phyloP scores from a whole-genome alignment of 2,888 invertebrate genomes.

The Drosophila eohydei region DNA sequence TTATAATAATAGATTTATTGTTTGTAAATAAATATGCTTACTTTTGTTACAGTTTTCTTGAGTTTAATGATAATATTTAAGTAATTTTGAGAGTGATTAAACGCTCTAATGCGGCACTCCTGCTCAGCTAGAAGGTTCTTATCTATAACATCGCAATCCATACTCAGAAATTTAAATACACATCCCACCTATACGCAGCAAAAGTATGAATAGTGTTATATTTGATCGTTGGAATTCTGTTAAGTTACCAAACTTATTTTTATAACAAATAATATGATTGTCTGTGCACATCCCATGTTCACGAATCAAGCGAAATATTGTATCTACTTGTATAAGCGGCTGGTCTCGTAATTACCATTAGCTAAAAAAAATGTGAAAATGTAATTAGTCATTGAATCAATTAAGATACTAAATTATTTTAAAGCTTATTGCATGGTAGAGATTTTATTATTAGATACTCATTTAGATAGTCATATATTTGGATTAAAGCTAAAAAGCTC shows the following conservation, averaged over 20 bases:
- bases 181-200: slow-evolving; percentile 10
- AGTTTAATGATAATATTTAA: slow-evolving; percentile 16
- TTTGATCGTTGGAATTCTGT: not conserved
- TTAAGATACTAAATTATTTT: not conserved
- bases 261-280: not conserved
- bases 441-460: too few relatives aligned
- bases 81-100: slow-evolving; percentile 26
- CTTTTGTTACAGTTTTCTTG: slow-evolving; percentile 14
- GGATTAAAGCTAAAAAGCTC: not conserved
- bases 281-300: not conserved
- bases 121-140: not conserved
- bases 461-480: too few relatives aligned
- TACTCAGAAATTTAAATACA: slow-evolving; percentile 26
- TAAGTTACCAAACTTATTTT: slow-evolving; percentile 4
- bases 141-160: not conserved
- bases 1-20: not conserved
- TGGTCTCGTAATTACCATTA: not conserved
- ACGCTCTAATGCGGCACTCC: slow-evolving; percentile 35
- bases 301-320: not conserved
- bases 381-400: not conserved
- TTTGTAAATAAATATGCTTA: slow-evolving; percentile 2
- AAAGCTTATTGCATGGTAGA: not conserved
- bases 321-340: not conserved
- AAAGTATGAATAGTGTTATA: not conserved
- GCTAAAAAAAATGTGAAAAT: not conserved